Base-by-base conservation (phyloP, 2,888 invertebrate species). In the Lycocerus yunnanus region DNA sequence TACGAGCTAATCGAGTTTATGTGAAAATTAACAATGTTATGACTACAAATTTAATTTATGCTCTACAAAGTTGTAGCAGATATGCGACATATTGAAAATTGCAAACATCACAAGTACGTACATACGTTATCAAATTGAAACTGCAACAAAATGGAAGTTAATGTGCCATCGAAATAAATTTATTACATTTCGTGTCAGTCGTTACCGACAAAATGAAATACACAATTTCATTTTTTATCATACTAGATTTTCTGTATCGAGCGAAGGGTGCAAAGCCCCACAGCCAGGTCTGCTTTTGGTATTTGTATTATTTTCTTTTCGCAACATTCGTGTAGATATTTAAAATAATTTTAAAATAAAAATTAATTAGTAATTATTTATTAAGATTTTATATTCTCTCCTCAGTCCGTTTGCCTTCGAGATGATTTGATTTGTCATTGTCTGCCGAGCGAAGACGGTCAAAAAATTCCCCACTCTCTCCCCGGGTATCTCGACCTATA, bases 1-100 rank as follows among this genome's bases (percentile, higher is more conserved):
- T 66, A 65, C 69, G 70, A 69, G 69, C 66, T 73, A 73, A 73
- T 69, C 66, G 16, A 73, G 73, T 73, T 73, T 69, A 67, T 60
- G 58, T 60, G 73, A 43, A 73, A 73, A 73, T 73, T 73, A 73
- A 73, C 73, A 66, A 73, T 66, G 73, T 73, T 65, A 65, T 66
- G 73, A 69, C 58, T 69, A 66, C 69, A 73, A 73, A 73, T 73
- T 27, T 66, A 70, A 73, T 73, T 73, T 70, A 61, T 69, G 43
- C 73, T 24, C 61, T 73, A 69, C 66, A 73, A 73, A 73, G 73
- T 73, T 73, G 69, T 67, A 73, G 59, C n/a, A n/a, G 43, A 43
- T 43, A 43, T 43, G 43, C n/a, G 5, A 43, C n/a, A 66, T 69
- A 73, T 69, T 66, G 69, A 73, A 66, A 66, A 27, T 43, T 61